Base-by-base conservation (phyloP, 2,797 vertebrate species). In the Buceros bicornis region DNA sequence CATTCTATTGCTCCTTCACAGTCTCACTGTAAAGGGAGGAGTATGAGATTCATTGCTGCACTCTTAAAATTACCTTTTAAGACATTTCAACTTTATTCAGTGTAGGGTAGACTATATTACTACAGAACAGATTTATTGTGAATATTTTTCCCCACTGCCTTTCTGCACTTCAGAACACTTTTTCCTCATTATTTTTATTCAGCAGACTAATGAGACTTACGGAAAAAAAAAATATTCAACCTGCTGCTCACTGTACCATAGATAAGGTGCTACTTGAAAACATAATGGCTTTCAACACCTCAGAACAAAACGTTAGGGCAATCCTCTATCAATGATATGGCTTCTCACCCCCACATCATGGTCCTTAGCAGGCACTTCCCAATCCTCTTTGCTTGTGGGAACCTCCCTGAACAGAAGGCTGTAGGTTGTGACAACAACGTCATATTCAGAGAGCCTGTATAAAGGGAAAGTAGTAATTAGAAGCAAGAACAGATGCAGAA, bases 391-490 rank as follows among this genome's bases (percentile, higher is more conserved):
- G 80, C 96, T 97, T 37, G 98, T 97, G 12, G 99, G 98, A 82
- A 99, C 95, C 97, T 99, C 99, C 95, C 99, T 99, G 45, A 99
- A 99, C 48, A 99, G 97, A 93, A 99, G 97, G 90, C 98, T 98
- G 85, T 99, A 99, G 10, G 99, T 99, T 71, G 99, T 99, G 94
- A 99, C 98, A 87, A 99, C 99, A 43, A 99, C 97, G 72, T 99
- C 99, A 47, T 99, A 98, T 26, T 97, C 98, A 12, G 99, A 98
- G 57, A 99, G 98, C 62, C 99, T 99, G 96, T 20, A 40, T 3
- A 73, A 90, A 94, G 65, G 81, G 2, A 91, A 73, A 11, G 43
- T 43, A 87, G 28, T 43, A 20, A 82, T 89, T 6, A 85, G 65
- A 40, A 78, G 65, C 7, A 66, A 53, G 43, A 78, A 69, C 5